Conservation (phyloP, 92 coral and sea anemone species). For the Epizoanthus fatuus region DNA sequence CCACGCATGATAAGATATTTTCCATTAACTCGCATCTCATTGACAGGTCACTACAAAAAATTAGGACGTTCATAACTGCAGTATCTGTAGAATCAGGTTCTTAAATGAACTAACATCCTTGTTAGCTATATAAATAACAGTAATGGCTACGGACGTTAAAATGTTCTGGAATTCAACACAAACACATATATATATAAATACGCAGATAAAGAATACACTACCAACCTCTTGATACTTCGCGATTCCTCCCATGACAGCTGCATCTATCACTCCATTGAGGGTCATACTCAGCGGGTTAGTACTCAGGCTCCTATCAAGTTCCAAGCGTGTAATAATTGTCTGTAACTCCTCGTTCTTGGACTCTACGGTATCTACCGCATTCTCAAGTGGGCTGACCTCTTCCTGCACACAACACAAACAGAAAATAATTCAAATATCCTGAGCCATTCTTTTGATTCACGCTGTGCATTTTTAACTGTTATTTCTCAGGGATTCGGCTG, state of each 20-base stretch:
- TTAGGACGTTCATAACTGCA: too few species aligned
- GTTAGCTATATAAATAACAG: too few species aligned
- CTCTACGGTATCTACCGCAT: conserved; percentile 96
- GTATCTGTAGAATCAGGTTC: too few species aligned
- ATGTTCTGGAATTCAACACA: too few species aligned
- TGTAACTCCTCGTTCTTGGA: conserved; percentile 90
- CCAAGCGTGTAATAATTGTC: conserved; percentile 73
- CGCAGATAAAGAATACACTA: neutral
- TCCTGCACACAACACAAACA: conserved; percentile 58
- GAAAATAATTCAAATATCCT: neutral
- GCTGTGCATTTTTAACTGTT: too few species aligned
- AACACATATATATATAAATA: too few species aligned
- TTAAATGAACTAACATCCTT: too few species aligned
- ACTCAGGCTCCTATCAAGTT: conserved; percentile 72
- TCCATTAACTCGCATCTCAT: conserved; percentile 87
- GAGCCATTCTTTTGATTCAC: neutral
- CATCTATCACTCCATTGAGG: conserved; percentile 96
- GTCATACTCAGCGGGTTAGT: conserved; percentile 96
- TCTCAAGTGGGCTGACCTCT: conserved; percentile 92
- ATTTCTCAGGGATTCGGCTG: too few species aligned
- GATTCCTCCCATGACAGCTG: conserved; percentile 99
- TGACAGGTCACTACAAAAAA: conserved; percentile 73
- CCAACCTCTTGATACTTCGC: conserved; percentile 89
- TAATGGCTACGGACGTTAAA: too few species aligned
- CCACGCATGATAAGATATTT: conserved; percentile 78